Conservation (phyloP, 2,888 invertebrate genomes). For the Microplitis deprimator region DNA sequence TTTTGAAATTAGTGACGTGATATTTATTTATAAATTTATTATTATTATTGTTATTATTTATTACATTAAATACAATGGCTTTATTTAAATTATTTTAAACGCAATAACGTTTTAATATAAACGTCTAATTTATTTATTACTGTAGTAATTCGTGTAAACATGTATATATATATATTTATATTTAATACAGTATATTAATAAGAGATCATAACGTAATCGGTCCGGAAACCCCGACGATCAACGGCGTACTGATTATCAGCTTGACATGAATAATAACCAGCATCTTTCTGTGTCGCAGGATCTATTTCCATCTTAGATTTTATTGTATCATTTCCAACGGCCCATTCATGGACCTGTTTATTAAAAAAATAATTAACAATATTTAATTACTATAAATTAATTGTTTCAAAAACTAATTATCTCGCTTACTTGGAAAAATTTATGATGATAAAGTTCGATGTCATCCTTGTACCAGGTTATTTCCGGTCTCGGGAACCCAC, state of each 20-base stretch:
- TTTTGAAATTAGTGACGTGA: too few species aligned
- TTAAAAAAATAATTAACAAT: neutral
- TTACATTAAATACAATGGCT: too few species aligned
- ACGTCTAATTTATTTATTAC: neutral
- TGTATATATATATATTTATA: neutral
- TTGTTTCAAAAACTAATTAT: neutral
- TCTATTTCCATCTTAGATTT: slow-evolving; percentile 84
- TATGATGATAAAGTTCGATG: slow-evolving; percentile 81
- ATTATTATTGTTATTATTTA: too few species aligned
- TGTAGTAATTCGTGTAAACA: neutral
- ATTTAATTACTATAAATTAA: too few species aligned
- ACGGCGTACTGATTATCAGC: slow-evolving; percentile 82
- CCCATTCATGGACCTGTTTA: slow-evolving; percentile 78
- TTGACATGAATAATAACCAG: slow-evolving; percentile 81
- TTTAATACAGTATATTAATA: slow-evolving; percentile 61
- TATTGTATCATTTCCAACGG: slow-evolving; percentile 77
- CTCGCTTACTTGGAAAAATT: slow-evolving; percentile 77
- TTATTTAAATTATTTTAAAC: neutral
- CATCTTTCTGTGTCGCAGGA: slow-evolving; percentile 81
- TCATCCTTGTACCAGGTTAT: slow-evolving; percentile 86
- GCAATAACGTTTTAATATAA: neutral
- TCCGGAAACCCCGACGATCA: slow-evolving; percentile 79
- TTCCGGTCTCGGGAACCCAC: slow-evolving; percentile 80
- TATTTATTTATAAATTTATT: too few species aligned
- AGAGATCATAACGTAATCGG: slow-evolving; percentile 76